These are phyloP conservation scores for Neodontobutis hainanensis DNA, from an alignment of 2,113 vertebrate species.

Conservation along the genomic window DNA sequence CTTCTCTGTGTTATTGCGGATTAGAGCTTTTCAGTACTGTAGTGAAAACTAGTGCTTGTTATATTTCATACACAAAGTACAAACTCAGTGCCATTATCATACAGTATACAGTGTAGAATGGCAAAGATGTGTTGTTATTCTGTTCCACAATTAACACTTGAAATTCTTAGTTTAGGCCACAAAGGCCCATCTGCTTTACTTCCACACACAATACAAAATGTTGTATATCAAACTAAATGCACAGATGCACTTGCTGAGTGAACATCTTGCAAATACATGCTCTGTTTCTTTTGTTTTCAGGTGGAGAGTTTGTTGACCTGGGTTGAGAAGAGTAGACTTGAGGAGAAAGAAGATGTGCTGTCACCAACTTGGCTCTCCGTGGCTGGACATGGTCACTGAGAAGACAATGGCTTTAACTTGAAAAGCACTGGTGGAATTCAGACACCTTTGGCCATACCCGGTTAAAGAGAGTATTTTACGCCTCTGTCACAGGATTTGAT, in stretches of 20 bases:
- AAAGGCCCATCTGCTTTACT: too few relatives aligned
- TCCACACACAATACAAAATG: too few relatives aligned
- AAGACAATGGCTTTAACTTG: slow-evolving; percentile 66
- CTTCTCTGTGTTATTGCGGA: neutral
- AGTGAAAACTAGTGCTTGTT: too few relatives aligned
- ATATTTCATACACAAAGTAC: too few relatives aligned
- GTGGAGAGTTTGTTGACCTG: slow-evolving; percentile 60
- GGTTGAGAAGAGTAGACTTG: slow-evolving; percentile 35
- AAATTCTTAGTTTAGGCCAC: too few relatives aligned
- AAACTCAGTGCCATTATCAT: neutral
- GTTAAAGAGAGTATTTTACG: slow-evolving; percentile 50
- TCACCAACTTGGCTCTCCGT: slow-evolving; percentile 47
- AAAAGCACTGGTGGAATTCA: slow-evolving; percentile 53
- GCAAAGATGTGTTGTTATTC: too few relatives aligned
- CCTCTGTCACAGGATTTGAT: slow-evolving; percentile 61
- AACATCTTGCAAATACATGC: slow-evolving; percentile 65
- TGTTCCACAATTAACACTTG: too few relatives aligned
- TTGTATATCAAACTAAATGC: slow-evolving; percentile 29
- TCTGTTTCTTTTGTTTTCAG: slow-evolving; percentile 68
- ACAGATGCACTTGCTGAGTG: slow-evolving; percentile 55
- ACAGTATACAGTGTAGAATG: neutral
- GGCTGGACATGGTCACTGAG: slow-evolving; percentile 58
- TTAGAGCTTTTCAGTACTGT: too few relatives aligned
- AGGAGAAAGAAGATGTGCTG: slow-evolving; percentile 66
- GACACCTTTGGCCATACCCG: slow-evolving; percentile 40